phyloP scores from a whole-genome alignment of 2,888 invertebrate genomes.

The Polietes domitor region DNA sequence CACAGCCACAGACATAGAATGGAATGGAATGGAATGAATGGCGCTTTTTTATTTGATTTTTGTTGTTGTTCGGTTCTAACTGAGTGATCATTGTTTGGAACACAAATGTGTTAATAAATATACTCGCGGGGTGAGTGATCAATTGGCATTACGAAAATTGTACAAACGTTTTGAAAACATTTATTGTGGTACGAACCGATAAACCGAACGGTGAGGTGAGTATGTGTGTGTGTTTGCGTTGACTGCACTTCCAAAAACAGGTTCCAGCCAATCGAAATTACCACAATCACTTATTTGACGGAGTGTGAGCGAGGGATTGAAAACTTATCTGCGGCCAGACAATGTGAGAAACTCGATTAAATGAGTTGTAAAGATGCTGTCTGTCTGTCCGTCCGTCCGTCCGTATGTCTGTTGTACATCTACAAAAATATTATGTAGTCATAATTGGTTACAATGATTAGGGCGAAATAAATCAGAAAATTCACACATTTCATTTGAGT shows the following conservation, averaged over 20 bases:
- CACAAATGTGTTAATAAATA: slow-evolving; percentile 24
- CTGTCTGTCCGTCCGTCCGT: too few relatives aligned
- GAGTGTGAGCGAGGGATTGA: not conserved
- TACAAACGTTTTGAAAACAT: slow-evolving; percentile 17
- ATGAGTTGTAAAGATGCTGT: slow-evolving; percentile 17
- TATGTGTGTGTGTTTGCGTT: too few relatives aligned
- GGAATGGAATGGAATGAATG: too few relatives aligned
- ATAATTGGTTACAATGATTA: slow-evolving; percentile 20
- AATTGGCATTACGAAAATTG: slow-evolving; percentile 5
- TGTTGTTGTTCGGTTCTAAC: not conserved
- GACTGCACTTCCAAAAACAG: not conserved
- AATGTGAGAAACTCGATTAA: slow-evolving; percentile 6
- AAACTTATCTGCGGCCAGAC: not conserved
- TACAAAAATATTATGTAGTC: slow-evolving; percentile 7
- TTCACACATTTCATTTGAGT: slow-evolving; percentile 14
- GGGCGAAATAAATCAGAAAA: not conserved
- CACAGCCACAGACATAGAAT: not conserved
- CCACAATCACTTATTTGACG: not conserved
- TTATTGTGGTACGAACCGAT: too few relatives aligned
- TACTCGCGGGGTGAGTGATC: too few relatives aligned
- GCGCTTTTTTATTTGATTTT: not conserved
- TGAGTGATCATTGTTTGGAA: not conserved
- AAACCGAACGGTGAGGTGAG: too few relatives aligned
- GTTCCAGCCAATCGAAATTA: not conserved
- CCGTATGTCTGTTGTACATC: too few relatives aligned